These are phyloP conservation scores for Conus betulinus DNA, from an alignment of 1,140 invertebrate genomes.

Conservation along the genomic window DNA sequence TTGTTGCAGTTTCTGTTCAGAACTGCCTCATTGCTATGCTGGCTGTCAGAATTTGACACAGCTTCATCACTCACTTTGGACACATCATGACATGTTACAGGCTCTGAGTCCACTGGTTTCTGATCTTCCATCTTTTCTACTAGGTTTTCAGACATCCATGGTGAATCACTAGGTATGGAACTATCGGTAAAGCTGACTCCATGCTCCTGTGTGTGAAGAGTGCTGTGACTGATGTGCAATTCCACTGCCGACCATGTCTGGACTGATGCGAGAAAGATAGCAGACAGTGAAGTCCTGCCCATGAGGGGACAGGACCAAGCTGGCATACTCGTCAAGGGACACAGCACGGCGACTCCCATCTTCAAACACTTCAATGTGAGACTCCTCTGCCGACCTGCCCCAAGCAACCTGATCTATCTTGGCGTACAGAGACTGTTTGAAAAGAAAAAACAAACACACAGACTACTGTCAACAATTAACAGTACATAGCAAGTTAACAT, in stretches of 20 bases:
- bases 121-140: neutral
- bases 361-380: constrained; percentile 52
- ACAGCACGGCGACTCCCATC: constrained; percentile 59
- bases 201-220: neutral
- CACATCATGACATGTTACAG: neutral
- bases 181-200: neutral
- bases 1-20: neutral
- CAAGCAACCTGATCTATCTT: constrained; percentile 55
- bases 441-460: constrained; percentile 37
- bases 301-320: constrained; percentile 61
- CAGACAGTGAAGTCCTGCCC: constrained; percentile 64
- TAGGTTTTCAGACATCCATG: neutral
- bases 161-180: neutral
- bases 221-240: neutral
- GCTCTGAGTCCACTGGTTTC: neutral
- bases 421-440: constrained; percentile 57
- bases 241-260: constrained; percentile 21
- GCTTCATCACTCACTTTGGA: too few species aligned
- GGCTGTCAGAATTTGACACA: neutral
- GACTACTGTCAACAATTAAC: neutral
- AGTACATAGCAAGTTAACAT: too few species aligned
- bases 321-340: constrained; percentile 61
- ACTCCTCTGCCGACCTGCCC: constrained; percentile 44
- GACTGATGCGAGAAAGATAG: constrained; percentile 61
- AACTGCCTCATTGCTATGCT: neutral